A percentile compares a stretch with the other conserved stretches of the same genome.
Evolutionary conservation across 2,797 vertebrate species (phyloP).

Genomic region (Columba guinea): DNA sequence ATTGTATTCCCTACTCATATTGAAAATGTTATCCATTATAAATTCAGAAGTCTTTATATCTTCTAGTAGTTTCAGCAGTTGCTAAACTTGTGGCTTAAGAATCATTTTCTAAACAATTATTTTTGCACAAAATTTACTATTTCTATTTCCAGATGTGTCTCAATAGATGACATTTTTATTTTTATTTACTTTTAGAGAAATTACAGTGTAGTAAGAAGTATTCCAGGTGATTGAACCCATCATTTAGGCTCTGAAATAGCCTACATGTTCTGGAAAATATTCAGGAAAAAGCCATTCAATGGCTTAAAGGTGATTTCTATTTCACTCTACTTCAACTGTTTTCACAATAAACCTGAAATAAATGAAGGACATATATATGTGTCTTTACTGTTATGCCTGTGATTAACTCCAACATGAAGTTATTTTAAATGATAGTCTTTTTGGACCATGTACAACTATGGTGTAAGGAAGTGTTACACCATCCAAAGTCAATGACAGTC

Average conservation of each 20-base stretch:
- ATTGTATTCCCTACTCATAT: not conserved
- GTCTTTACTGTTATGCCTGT: not conserved
- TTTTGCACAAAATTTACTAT: not conserved
- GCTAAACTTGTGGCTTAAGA: not conserved
- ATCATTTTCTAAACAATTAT: not conserved
- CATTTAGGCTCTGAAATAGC: not conserved
- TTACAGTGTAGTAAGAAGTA: not conserved
- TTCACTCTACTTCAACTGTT: not conserved
- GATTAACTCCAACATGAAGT: not conserved
- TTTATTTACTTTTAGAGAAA: not conserved
- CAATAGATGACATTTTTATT: not conserved
- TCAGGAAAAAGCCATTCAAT: not conserved
- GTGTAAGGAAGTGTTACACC: not conserved
- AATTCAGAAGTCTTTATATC: not conserved
- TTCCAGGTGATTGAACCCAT: not conserved
- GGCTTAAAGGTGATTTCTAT: not conserved
- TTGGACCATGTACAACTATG: not conserved
- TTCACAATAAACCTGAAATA: not conserved
- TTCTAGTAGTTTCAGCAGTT: not conserved
- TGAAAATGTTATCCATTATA: not conserved
- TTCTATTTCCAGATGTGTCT: not conserved
- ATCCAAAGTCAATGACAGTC: not conserved
- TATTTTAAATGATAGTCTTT: not conserved
- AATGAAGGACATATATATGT: not conserved
- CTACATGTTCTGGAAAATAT: not conserved